phyloP scores from a whole-genome alignment of 2,797 vertebrate genomes.

The Lateolabrax maculatus region DNA sequence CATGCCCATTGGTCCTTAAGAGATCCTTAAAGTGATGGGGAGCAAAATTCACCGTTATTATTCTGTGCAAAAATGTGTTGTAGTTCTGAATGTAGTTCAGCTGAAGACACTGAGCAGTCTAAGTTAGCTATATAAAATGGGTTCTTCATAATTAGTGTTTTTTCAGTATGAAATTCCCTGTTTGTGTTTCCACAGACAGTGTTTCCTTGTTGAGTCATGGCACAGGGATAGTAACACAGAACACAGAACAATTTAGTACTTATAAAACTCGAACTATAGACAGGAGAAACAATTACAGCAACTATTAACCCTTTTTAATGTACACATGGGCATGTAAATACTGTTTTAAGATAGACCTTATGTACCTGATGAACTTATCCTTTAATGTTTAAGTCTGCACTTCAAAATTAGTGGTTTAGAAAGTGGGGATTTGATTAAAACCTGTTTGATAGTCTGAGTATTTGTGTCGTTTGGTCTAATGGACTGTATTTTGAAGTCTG shows the following conservation, averaged over 20 bases:
- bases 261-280: background rate
- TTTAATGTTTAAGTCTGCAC: background rate
- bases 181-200: too few species aligned
- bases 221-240: too few species aligned
- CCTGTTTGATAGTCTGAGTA: background rate
- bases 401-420: background rate
- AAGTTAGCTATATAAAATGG: too few species aligned
- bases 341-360: background rate
- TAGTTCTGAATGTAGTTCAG: background rate
- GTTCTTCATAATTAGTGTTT: too few species aligned
- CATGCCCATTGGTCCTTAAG: background rate
- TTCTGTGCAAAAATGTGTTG: background rate
- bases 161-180: too few species aligned
- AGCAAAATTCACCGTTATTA: too few species aligned
- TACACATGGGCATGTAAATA: too few species aligned
- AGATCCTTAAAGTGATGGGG: background rate
- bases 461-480: background rate
- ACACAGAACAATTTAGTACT: too few species aligned
- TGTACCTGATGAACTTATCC: background rate
- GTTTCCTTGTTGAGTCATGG: too few species aligned
- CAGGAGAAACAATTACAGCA: background rate
- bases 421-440: background rate
- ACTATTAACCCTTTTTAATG: background rate
- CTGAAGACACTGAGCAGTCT: background rate
- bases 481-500: conserved; percentile 19